Evolutionary conservation across 2,113 vertebrate genomes (phyloP), one percentile per base, ranked within the genome.

Genomic region (Eulemur macaco): DNA sequence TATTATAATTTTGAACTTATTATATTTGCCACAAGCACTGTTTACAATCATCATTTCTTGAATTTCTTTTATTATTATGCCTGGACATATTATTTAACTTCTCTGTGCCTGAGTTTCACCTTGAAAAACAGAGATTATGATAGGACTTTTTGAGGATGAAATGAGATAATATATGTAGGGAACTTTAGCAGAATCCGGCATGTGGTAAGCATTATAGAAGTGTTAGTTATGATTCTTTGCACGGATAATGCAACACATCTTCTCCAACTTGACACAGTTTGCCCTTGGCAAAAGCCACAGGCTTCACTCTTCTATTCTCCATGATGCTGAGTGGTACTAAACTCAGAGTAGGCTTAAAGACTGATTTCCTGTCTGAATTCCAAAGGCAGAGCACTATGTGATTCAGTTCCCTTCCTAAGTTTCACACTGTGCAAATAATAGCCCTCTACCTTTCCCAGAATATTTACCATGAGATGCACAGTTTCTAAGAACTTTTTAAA

Each of bases 161-260:
- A 27, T 68, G 82, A 74, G 31, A 34, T 47, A 6, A 56, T 0
- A 3, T 8, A 3, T 0, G 6, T 3, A 47, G 14, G 54, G 14
- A 82, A 50, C 2, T 3, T 37, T 0, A 47, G 50, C 29, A 78
- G 47, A 37, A 34, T 42, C 47, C n/a, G 18, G 10, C 9, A 4
- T 23, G 2, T 69, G 63, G 39, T 10, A 17, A 20, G 9, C 14
- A 45, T 29, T 8, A 11, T 0, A 0, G 14, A 58, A 63, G 29
- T 63, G 29, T 64, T 39, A 6, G 29, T 54, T n/a, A 21, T 29
- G 66, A 11, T 45, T 68, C 31, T 66, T 34, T 12, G 0, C 8
- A 45, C 9, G 29, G 58, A 66, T n/a, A 52, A 5, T 27, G 4
- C 1, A 15, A 12, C 3, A 12, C 5, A 9, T 77, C 25, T 64